Evolutionary conservation across 2,797 vertebrate genomes (phyloP).

Genomic region (Gadopsis bispinosus): DNA sequence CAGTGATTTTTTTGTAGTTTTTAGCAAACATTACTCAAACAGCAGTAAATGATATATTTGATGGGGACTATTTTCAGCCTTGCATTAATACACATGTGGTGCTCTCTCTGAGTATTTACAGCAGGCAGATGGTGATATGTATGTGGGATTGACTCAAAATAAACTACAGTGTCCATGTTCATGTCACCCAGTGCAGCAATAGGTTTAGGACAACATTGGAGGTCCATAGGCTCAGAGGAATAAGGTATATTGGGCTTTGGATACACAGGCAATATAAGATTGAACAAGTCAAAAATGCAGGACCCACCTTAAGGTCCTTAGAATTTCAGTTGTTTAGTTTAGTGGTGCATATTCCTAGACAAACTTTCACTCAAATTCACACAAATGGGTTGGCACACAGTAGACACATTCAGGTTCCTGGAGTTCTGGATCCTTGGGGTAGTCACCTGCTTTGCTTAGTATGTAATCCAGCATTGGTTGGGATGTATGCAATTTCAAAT

Average conservation of each 20-base stretch:
- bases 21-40: slow-evolving; percentile 1
- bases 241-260: neutral
- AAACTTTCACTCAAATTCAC: neutral
- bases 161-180: neutral
- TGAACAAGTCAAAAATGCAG: neutral
- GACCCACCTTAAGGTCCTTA: neutral
- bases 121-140: too few species aligned
- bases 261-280: neutral
- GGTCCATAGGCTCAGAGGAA: neutral
- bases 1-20: neutral
- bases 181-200: neutral
- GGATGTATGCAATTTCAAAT: neutral
- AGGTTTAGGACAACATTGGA: neutral
- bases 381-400: neutral
- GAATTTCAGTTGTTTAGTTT: neutral
- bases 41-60: slow-evolving; percentile 4
- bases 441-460: too few species aligned
- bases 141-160: neutral
- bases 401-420: neutral
- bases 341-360: too few species aligned
- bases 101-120: neutral
- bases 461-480: too few species aligned
- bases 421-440: neutral
- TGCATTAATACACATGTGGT: neutral
- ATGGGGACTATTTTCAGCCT: neutral